A percentile compares a stretch with the other conserved stretches of the same genome.
Conservation (phyloP, 2,888 invertebrate genomes). For the Scrobipalpa costella region DNA sequence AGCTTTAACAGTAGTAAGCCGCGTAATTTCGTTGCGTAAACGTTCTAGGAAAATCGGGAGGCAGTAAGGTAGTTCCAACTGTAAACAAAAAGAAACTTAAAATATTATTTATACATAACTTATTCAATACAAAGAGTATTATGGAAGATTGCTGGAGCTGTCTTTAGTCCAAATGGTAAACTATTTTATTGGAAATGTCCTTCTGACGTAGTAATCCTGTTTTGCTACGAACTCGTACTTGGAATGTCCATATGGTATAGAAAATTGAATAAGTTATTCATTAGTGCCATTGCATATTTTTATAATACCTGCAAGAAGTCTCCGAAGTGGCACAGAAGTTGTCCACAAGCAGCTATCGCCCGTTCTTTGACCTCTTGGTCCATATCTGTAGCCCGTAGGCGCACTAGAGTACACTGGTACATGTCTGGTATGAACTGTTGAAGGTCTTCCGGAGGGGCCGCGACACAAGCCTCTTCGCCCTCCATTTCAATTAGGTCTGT, state of each 20-base stretch:
- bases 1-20: constrained; percentile 97
- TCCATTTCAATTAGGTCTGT: constrained; percentile 50
- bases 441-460: constrained; percentile 86
- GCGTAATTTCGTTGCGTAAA: constrained; percentile 97
- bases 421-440: constrained; percentile 89
- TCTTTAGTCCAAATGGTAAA: too few species aligned
- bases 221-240: too few species aligned
- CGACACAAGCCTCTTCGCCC: constrained; percentile 43
- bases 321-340: constrained; percentile 95
- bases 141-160: too few species aligned
- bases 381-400: constrained; percentile 96
- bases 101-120: constrained; percentile 11
- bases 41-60: constrained; percentile 97
- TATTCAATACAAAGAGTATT: too few species aligned
- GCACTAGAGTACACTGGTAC: constrained; percentile 91
- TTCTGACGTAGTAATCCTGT: too few species aligned
- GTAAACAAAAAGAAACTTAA: constrained; percentile 40
- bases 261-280: too few species aligned
- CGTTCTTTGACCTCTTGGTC: constrained; percentile 99
- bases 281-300: too few species aligned
- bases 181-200: too few species aligned
- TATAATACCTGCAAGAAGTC: constrained; percentile 85
- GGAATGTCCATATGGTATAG: too few species aligned
- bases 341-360: constrained; percentile 98
- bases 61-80: constrained; percentile 89